Evolutionary conservation across 2,797 vertebrate species (phyloP), one percentile per base, ranked within the genome.

Genomic region (Tangara arthus): DNA sequence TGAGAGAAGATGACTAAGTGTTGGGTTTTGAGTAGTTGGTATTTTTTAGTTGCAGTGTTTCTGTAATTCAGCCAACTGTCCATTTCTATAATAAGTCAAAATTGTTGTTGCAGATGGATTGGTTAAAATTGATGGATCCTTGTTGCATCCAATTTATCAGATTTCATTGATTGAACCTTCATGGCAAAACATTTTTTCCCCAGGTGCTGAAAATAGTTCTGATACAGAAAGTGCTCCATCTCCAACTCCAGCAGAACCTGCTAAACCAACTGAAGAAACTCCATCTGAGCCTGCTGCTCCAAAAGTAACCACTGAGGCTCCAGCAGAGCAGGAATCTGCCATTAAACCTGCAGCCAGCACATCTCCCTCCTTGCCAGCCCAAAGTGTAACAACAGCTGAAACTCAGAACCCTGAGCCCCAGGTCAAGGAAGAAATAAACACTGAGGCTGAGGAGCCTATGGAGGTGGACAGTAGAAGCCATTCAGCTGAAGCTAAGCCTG

Each of bases 151-250:
- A 46, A 0, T 66, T 35, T 79, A 13, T 94, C 82, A 94, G 81
- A 89, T 78, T 60, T 50, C n/a, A 50, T 91, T 97, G 72, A 0
- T 60, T 75, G 75, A 87, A 89, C 63, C 68, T 95, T 96, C 91
- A 96, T 84, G 63, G 83, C 69, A 42, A 94, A 94, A 83, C 39
- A 27, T 15, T 61, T 84, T 73, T 60, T 24, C 75, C 89, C 89
- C 94, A 99, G 99, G 99, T 97, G 99, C 98, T 69, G 99, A 99
- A 95, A 99, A 99, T 97, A 99, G 99, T 98, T 99, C 99, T 49
- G 99, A 99, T 96, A 99, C 99, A 68, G 99, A 99, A 98, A 99
- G 99, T 70, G 99, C 99, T 82, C 99, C 99, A 28, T 99, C 99
- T 94, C 99, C 99, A 89, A 99, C 99, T 94, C 99, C 99, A 95